Percentiles rank a stretch among this genome's conserved stretches.
phyloP scores from a whole-genome alignment of 2,113 vertebrate species.

The Chionodraco myersi region DNA sequence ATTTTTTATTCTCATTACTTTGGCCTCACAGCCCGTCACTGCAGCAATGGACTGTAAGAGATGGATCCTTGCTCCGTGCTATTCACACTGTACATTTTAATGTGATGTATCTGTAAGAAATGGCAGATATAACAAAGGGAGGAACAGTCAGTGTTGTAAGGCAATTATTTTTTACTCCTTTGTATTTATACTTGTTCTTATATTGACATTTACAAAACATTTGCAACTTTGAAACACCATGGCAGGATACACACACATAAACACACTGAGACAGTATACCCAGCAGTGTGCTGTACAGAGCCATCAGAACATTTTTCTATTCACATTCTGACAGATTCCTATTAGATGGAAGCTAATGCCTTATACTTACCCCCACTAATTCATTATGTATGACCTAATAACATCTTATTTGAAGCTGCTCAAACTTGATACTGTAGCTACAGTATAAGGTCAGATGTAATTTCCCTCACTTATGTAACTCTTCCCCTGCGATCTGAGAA shows the following conservation, averaged over 20 bases:
- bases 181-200: not conserved
- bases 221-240: not conserved
- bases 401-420: constrained; percentile 34
- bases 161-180: not conserved
- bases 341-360: constrained; percentile 23
- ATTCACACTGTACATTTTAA: constrained; percentile 29
- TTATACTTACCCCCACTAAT: constrained; percentile 37
- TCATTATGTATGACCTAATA: constrained; percentile 52
- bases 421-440: constrained; percentile 10
- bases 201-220: not conserved
- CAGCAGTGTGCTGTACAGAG: not conserved
- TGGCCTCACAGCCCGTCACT: constrained; percentile 20
- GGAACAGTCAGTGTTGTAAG: not conserved
- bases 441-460: not conserved
- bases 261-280: constrained; percentile 8
- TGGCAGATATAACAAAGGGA: constrained; percentile 9
- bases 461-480: constrained; percentile 27
- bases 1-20: constrained; percentile 45
- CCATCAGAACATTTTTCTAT: constrained; percentile 33
- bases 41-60: constrained; percentile 10
- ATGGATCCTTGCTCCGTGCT: not conserved
- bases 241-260: not conserved
- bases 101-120: not conserved
- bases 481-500: not conserved
- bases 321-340: constrained; percentile 32